Conservation (phyloP, 2,113 vertebrate species). For the Bambusicola thoracicus region DNA sequence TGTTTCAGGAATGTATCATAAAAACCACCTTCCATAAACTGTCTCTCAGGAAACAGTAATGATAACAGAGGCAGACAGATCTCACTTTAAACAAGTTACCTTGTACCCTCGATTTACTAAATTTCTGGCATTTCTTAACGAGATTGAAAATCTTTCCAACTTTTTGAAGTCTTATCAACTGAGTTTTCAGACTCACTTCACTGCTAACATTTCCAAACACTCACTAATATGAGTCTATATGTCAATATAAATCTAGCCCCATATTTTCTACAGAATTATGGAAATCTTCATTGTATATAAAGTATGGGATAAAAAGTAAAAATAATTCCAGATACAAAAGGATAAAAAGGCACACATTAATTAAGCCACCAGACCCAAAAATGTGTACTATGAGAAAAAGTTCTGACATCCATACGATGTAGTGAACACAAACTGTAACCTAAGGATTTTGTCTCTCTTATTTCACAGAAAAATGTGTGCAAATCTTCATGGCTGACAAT, state of each 20-base stretch:
- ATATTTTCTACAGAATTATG: background rate
- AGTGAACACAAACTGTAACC: background rate
- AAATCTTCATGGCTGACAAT: slow-evolving; percentile 32
- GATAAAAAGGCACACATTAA: background rate
- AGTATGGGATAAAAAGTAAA: background rate
- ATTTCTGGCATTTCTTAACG: slow-evolving; percentile 69
- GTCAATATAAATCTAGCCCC: background rate
- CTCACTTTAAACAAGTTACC: slow-evolving; percentile 74
- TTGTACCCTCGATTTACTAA: slow-evolving; percentile 66
- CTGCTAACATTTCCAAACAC: slow-evolving; percentile 10
- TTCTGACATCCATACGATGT: background rate
- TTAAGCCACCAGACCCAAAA: slow-evolving; percentile 12
- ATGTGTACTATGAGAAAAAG: slow-evolving; percentile 12
- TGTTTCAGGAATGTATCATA: slow-evolving; percentile 84
- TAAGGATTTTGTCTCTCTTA: slow-evolving; percentile 17
- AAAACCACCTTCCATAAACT: slow-evolving; percentile 82
- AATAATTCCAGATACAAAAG: background rate
- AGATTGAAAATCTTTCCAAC: slow-evolving; percentile 54
- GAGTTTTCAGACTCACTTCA: slow-evolving; percentile 57
- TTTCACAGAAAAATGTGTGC: slow-evolving; percentile 33
- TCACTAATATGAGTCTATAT: background rate
- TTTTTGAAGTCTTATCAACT: slow-evolving; percentile 74
- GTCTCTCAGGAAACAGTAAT: slow-evolving; percentile 77
- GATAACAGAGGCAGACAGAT: slow-evolving; percentile 77
- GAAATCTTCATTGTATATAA: background rate